These are phyloP conservation scores for Lepidurus packardi DNA, from an alignment of 1,140 invertebrate genomes.

Conservation along the genomic window DNA sequence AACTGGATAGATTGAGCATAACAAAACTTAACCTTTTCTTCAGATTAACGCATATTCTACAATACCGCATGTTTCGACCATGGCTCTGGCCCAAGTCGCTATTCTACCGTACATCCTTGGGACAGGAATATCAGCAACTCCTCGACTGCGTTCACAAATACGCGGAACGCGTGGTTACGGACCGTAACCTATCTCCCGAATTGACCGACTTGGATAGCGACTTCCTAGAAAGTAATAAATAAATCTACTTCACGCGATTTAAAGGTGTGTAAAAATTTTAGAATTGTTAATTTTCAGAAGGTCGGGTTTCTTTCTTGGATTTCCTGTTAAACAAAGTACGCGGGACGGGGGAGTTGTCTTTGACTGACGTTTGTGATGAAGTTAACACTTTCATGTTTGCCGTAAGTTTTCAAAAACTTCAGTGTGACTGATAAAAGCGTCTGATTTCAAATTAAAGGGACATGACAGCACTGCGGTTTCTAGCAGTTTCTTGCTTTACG, in stretches of 20 bases:
- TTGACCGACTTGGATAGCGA: not conserved
- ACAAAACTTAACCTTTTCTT: too few species aligned
- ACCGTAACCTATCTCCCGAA: slow-evolving; percentile 16
- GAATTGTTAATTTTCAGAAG: slow-evolving; percentile 34
- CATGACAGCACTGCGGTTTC: slow-evolving; percentile 52
- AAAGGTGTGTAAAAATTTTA: too few species aligned
- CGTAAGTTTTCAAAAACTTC: slow-evolving; percentile 19
- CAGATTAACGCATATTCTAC: not conserved
- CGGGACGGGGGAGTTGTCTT: slow-evolving; percentile 43
- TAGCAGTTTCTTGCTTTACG: slow-evolving; percentile 45
- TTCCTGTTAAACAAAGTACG: slow-evolving; percentile 48
- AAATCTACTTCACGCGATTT: too few species aligned
- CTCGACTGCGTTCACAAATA: not conserved
- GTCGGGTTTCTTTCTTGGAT: slow-evolving; percentile 53
- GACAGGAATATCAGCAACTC: not conserved
- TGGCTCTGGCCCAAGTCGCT: not conserved
- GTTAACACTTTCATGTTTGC: slow-evolving; percentile 51
- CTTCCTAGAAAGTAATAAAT: slow-evolving; percentile 28
- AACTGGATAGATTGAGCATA: too few species aligned
- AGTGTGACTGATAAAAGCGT: not conserved
- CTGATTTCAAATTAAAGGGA: slow-evolving; percentile 42
- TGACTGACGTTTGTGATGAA: slow-evolving; percentile 50
- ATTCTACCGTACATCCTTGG: not conserved
- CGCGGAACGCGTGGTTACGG: slow-evolving; percentile 23
- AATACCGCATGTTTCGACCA: not conserved